A percentile compares a stretch with the other conserved stretches of the same genome.
phyloP scores from a whole-genome alignment of 2,113 vertebrate genomes.

The Pitta sordida region DNA sequence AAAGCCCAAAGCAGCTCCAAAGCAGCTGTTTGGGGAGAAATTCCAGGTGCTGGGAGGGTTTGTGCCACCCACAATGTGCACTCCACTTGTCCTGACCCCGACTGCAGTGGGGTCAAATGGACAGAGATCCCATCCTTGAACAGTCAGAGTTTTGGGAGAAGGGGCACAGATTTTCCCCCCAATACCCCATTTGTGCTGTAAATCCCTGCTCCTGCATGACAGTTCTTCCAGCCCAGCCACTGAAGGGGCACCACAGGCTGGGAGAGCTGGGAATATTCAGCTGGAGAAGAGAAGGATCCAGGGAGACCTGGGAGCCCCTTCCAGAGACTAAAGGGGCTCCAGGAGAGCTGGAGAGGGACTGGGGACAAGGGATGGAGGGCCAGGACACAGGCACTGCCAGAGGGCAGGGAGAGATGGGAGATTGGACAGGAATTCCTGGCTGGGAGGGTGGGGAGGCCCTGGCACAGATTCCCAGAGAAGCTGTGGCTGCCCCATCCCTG shows the following conservation, averaged over 20 bases:
- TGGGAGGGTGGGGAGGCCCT: neutral
- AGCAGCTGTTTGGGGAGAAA: neutral
- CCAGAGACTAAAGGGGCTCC: neutral
- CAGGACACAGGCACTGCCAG: neutral
- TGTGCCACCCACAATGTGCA: neutral
- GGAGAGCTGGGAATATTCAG: rapidly evolving
- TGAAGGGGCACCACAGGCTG: neutral
- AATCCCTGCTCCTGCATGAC: neutral
- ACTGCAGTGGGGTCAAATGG: neutral
- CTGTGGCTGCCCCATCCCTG: neutral
- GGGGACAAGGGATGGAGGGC: neutral
- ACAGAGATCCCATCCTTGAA: neutral
- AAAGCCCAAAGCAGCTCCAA: neutral
- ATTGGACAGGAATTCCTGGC: rapidly evolving
- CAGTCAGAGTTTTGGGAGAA: neutral
- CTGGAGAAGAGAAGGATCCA: neutral
- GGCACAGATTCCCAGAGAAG: neutral
- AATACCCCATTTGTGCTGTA: rapidly evolving
- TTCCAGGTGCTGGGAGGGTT: neutral
- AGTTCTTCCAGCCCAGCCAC: neutral
- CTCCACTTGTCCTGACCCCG: rapidly evolving
- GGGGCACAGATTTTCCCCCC: neutral
- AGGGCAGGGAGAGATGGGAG: neutral
- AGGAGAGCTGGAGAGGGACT: neutral
- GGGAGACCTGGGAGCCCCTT: neutral